Evolutionary conservation across 2,888 invertebrate genomes (phyloP).

Genomic region (Lysandra coridon): DNA sequence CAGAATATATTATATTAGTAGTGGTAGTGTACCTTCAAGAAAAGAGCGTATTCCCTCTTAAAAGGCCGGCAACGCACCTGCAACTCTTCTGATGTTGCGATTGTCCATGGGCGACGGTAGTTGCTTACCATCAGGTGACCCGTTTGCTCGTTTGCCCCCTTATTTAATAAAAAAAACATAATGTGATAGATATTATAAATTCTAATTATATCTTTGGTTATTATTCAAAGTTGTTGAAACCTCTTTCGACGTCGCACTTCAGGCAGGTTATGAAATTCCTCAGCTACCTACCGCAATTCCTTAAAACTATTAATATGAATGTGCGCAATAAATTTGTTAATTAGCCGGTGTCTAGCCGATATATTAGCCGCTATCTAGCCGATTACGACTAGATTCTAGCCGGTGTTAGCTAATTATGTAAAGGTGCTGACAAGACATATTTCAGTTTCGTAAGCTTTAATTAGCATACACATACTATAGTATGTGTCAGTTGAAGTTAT

Average conservation of each 20-base stretch:
- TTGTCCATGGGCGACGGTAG: too few relatives aligned
- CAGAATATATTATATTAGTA: too few relatives aligned
- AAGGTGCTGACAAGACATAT: conserved; percentile 16
- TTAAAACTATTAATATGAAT: conserved; percentile 16
- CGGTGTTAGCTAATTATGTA: conserved; percentile 16
- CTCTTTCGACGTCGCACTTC: not conserved
- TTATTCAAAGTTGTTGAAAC: not conserved
- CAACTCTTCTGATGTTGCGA: too few relatives aligned
- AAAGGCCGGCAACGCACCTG: too few relatives aligned
- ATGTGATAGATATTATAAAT: not conserved
- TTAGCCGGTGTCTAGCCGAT: conserved; percentile 37
- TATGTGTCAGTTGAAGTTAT: not conserved
- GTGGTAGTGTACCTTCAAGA: too few relatives aligned
- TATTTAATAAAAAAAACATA: too few relatives aligned
- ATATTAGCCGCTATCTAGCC: conserved; percentile 5
- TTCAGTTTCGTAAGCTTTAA: not conserved
- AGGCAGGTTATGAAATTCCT: not conserved
- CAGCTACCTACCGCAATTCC: not conserved
- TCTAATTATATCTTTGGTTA: not conserved
- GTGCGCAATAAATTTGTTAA: conserved; percentile 35
- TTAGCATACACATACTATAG: not conserved
- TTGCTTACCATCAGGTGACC: too few relatives aligned
- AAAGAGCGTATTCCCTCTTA: too few relatives aligned
- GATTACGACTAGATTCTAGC: not conserved
- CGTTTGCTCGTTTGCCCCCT: too few relatives aligned